Percentiles rank a stretch among this genome's conserved stretches.
phyloP scores from a whole-genome alignment of 2,888 invertebrate genomes.

The Meteorus colon region DNA sequence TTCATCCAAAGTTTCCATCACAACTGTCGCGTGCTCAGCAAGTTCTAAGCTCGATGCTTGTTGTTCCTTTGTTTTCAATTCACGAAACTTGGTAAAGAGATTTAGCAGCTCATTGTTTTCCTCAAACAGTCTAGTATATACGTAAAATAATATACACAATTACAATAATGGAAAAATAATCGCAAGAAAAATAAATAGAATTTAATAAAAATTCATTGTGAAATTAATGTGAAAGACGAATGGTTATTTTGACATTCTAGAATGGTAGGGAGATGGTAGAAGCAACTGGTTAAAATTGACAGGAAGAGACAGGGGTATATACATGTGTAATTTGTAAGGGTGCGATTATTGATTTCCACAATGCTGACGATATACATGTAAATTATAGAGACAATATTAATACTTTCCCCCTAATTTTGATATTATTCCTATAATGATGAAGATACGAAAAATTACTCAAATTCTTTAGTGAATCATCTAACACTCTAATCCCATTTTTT shows the following conservation, averaged over 20 bases:
- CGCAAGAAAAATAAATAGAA: not conserved
- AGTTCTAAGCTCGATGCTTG: constrained; percentile 88
- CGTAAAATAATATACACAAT: constrained; percentile 14
- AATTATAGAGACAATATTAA: not conserved
- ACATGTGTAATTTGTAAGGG: not conserved
- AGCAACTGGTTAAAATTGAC: not conserved
- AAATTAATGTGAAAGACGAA: not conserved
- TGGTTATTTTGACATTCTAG: not conserved
- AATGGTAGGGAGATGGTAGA: not conserved
- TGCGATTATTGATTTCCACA: not conserved
- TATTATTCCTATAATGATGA: not conserved
- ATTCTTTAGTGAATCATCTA: too few relatives aligned
- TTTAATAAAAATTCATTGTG: not conserved
- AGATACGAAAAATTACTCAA: too few relatives aligned
- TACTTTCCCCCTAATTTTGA: not conserved
- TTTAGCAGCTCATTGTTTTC: constrained; percentile 86
- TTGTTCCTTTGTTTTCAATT: constrained; percentile 85
- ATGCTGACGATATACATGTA: not conserved
- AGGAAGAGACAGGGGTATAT: not conserved
- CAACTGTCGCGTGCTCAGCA: constrained; percentile 90
- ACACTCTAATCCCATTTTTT: too few relatives aligned
- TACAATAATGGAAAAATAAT: not conserved
- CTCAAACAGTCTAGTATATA: constrained; percentile 84
- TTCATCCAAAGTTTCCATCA: constrained; percentile 92
- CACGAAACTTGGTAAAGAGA: constrained; percentile 88